Evolutionary conservation across 2,797 vertebrate species (phyloP).

Genomic region (Rhinogobio ventralis): DNA sequence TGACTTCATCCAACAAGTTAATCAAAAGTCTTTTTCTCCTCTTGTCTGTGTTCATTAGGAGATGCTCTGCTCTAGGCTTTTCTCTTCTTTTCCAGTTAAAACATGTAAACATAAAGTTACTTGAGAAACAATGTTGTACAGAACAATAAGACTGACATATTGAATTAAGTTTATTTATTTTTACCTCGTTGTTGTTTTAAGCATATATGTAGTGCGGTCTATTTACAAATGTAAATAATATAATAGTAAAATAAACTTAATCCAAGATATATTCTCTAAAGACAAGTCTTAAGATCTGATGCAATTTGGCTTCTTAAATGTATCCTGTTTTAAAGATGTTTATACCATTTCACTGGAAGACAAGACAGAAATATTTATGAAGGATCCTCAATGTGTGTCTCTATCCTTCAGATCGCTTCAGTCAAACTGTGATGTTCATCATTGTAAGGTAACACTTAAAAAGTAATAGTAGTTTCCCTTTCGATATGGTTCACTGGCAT

Average conservation of each 20-base stretch:
- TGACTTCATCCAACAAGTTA: neutral
- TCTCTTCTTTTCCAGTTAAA: neutral
- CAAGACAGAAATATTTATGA: neutral
- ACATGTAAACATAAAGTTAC: too few relatives aligned
- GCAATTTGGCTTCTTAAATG: neutral
- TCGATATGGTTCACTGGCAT: too few relatives aligned
- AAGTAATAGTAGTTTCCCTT: constrained; percentile 20
- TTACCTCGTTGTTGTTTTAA: neutral
- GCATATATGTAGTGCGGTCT: neutral
- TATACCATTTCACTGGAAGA: neutral
- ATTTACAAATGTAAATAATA: neutral
- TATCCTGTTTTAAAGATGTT: neutral
- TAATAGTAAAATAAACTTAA: neutral
- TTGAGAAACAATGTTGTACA: neutral
- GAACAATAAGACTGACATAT: too few relatives aligned
- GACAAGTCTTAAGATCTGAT: neutral
- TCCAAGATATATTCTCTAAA: neutral
- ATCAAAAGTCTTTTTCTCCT: neutral
- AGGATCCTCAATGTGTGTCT: neutral
- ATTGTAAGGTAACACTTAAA: constrained; percentile 9
- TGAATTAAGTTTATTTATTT: neutral
- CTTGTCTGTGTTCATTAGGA: neutral
- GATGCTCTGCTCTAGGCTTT: neutral
- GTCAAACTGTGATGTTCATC: constrained; percentile 19
- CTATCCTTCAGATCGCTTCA: constrained; percentile 45